These are phyloP conservation scores for Penaeus japonicus DNA, from an alignment of 1,140 invertebrate species.

Conservation along the genomic window DNA sequence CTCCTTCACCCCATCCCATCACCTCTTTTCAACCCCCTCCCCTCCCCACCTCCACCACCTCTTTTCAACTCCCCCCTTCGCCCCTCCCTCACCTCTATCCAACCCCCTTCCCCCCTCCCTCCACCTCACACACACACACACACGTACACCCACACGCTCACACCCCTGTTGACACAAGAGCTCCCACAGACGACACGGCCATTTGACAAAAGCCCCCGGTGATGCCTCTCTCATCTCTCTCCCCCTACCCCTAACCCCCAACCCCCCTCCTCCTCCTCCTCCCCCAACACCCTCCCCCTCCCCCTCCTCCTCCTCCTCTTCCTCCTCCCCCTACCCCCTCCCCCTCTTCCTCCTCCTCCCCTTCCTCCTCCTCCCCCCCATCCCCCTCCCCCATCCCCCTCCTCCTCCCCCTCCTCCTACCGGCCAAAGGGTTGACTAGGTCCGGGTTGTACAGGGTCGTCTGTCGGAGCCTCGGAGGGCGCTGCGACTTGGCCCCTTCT, in stretches of 20 bases:
- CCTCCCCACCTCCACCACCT: neutral
- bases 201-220: constrained; percentile 16
- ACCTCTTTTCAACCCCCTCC: neutral
- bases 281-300: neutral
- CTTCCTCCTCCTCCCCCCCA: neutral
- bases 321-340: neutral
- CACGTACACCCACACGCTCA: neutral
- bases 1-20: no score
- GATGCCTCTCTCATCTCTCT: constrained; percentile 1
- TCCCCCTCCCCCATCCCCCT: neutral
- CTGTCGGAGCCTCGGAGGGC: neutral
- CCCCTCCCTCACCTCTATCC: neutral
- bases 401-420: no score
- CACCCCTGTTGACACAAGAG: constrained; percentile 37
- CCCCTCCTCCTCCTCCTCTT: no score
- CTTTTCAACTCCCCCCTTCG: neutral
- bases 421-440: no score
- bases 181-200: neutral
- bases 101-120: neutral
- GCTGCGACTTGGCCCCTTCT: neutral
- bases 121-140: neutral
- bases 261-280: neutral
- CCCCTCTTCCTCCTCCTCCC: neutral
- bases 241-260: neutral
- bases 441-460: neutral